A percentile compares a stretch with the other conserved stretches of the same genome.
Conservation (phyloP, 2,888 invertebrate species). For the Neoitamus cyanurus region DNA sequence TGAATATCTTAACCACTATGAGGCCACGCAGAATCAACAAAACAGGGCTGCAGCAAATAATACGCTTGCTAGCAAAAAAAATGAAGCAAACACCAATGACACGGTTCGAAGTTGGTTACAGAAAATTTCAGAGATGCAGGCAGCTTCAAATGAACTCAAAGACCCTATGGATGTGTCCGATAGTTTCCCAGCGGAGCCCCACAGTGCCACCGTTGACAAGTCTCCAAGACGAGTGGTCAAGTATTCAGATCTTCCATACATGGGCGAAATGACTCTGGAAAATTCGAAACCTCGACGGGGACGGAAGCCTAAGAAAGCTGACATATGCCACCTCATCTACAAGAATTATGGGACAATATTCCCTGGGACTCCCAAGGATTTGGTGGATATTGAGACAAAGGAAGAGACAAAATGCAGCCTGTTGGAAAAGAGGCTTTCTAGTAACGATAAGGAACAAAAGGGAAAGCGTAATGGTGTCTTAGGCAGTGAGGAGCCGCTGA, state of each 20-base stretch:
- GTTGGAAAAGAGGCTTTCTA: conserved; percentile 71
- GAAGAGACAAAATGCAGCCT: conserved; percentile 70
- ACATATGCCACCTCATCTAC: conserved; percentile 90
- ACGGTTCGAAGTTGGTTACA: conserved; percentile 81
- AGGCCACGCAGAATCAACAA: conserved; percentile 74
- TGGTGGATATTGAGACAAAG: conserved; percentile 68
- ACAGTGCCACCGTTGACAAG: conserved; percentile 57
- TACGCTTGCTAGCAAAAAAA: conserved; percentile 15
- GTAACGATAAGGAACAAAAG: conserved; percentile 59
- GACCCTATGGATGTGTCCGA: background rate
- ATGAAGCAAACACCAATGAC: conserved; percentile 69
- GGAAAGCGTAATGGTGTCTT: conserved; percentile 56
- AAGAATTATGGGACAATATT: conserved; percentile 91
- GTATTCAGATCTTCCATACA: conserved; percentile 87
- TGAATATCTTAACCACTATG: conserved; percentile 83
- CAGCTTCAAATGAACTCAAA: conserved; percentile 55
- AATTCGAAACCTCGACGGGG: conserved; percentile 88
- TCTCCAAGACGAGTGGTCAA: conserved; percentile 70
- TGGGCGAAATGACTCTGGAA: conserved; percentile 92
- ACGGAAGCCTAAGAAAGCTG: conserved; percentile 90
- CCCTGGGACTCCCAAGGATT: conserved; percentile 76
- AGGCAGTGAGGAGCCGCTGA: conserved; percentile 78
- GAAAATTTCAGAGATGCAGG: conserved; percentile 78
- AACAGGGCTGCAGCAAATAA: conserved; percentile 35
- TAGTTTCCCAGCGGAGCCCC: conserved; percentile 39